Base-by-base conservation (phyloP, 2,888 invertebrate genomes). In the Ypsolopha sequella region DNA sequence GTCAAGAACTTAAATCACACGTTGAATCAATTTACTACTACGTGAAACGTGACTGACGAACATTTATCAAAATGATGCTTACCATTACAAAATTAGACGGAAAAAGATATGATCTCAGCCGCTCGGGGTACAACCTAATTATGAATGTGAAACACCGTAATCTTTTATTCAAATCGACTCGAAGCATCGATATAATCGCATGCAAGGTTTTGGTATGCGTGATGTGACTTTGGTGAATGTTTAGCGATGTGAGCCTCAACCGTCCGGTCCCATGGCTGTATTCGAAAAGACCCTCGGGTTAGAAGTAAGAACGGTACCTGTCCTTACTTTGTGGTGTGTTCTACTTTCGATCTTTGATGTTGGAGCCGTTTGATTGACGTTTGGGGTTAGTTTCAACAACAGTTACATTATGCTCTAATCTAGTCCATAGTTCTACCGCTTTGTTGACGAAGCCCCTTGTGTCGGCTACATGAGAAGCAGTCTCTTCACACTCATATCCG, bases 21-120 rank as follows among this genome's bases (percentile, higher is more conserved):
- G 59, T 57, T 60, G 61, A 64, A 64, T 65, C 63, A 66, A 66
- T 64, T 64, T 55, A 58, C 58, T 24, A 24, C 24, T 24, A 54
- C 54, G 51, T 55, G 53, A 57, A 3, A 54, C 54, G 51, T 55
- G 53, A 57, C 53, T 63, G 60, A 58, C 60, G 53, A 56, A 63
- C 57, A 51, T 60, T 46, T 34, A 43, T 24, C 14, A 24, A 46
- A 44, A 46, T 24, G 24, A 24, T 24, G 24, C 24, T 24, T 24
- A 24, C 24, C 24, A 24, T 45, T 10, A 34, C 55, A 61, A 53
- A 52, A 54, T 24, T 24, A 24, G 2, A 24, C 24, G 24, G 24
- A 24, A 24, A 3, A 24, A 24, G 24, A 24, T 24, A 24, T 24
- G 24, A 24, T 24, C 24, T 24, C 24, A 24, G 24, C 24, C 24